Base-by-base conservation (phyloP, 2,797 vertebrate genomes). In the Chloroceryle inda region DNA sequence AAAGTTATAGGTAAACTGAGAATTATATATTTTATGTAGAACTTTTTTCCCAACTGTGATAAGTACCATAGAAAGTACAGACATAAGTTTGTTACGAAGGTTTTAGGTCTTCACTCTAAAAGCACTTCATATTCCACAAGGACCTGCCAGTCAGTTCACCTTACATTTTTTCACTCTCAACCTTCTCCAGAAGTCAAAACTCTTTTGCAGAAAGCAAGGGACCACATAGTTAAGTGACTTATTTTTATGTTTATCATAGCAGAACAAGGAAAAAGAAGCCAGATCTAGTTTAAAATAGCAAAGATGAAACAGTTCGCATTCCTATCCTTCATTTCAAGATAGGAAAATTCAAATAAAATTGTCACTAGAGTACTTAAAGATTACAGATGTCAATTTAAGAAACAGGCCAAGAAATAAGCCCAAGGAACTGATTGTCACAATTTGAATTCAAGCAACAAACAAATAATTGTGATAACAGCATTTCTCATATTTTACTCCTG, bases 401-500 rank as follows among this genome's bases (percentile, higher is more conserved):
- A 93, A 69, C 11, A 85, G 59, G 69, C 38, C 85, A 75, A 35
- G 35, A 35, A 92, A 75, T 64, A 86, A 89, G 76, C 53, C 69
- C 67, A 88, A 92, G 66, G 73, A 93, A 86, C 71, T 64, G 56
- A 95, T 63, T 74, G 71, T 33, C 40, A 81, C 33, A 38, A 89
- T 87, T 83, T 56, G 52, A 97, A 96, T 81, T 94, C 81, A 96
- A 96, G 64, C 67, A 90, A 91, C 89, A 63, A 44, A 53, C 92
- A 97, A 97, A 18, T 89, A 95, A 82, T 52, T 90, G 72, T 14
- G 42, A 13, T 47, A 94, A 95, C 59, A 79, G 33, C 7, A 63
- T 59, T 94, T 93, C 37, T 27, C 31, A 8, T 12, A 61, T 47
- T 86, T 84, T 38, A 73, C 22, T 90, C 33, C 35, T 45, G 7